Evolutionary conservation across 2,888 invertebrate species (phyloP).

Genomic region (Thecophora atra): DNA sequence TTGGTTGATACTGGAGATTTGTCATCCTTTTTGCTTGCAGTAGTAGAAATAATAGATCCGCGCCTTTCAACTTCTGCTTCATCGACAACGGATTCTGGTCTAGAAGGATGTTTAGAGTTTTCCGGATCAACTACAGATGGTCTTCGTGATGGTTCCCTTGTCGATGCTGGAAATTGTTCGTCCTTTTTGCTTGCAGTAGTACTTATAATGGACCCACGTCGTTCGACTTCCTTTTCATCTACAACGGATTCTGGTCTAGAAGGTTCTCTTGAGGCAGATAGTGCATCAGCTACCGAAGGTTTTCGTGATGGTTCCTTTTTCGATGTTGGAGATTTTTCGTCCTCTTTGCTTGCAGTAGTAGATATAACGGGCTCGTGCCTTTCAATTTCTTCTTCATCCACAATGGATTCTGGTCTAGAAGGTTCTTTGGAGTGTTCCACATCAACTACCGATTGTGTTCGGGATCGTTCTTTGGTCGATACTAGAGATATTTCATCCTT

Average conservation of each 20-base stretch:
- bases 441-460: constrained; percentile 31
- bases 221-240: constrained; percentile 34
- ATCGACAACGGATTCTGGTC: constrained; percentile 40
- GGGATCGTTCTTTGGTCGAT: constrained; percentile 23
- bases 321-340: constrained; percentile 38
- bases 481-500: constrained; percentile 39
- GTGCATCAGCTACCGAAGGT: constrained; percentile 13
- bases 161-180: constrained; percentile 31
- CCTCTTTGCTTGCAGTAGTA: constrained; percentile 37
- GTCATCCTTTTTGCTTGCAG: constrained; percentile 19
- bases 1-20: constrained; percentile 5
- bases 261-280: constrained; percentile 37
- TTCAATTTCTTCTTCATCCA: constrained; percentile 41
- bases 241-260: constrained; percentile 38
- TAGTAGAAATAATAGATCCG: constrained; percentile 44
- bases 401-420: constrained; percentile 45
- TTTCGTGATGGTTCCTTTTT: constrained; percentile 24
- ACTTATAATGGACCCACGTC: constrained; percentile 39
- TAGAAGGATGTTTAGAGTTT: constrained; percentile 45
- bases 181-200: constrained; percentile 34
- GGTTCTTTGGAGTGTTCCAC: constrained; percentile 42
- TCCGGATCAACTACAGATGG: constrained; percentile 30
- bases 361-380: neutral
- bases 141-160: constrained; percentile 32
- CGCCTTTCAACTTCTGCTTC: constrained; percentile 18